Evolutionary conservation across 2,888 invertebrate genomes (phyloP).

Genomic region (Drosophila lutescens): DNA sequence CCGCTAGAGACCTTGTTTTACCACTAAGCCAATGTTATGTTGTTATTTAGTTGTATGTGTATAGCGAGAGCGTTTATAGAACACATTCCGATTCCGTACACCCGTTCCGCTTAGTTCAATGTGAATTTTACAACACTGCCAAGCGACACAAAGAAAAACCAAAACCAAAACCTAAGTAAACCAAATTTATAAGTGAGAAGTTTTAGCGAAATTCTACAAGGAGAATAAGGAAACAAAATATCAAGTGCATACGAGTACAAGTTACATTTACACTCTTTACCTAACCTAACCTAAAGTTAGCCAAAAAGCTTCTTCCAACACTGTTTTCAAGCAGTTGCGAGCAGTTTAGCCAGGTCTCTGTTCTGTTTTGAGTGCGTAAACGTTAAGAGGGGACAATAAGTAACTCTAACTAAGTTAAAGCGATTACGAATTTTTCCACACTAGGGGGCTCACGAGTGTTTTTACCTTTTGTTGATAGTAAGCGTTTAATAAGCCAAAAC

Average conservation of each 20-base stretch:
- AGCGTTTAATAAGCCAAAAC: constrained; percentile 22
- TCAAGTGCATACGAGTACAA: constrained; percentile 37
- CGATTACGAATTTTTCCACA: constrained; percentile 70
- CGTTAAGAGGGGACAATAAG: constrained; percentile 78
- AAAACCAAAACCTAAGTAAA: constrained; percentile 13
- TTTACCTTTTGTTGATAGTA: constrained; percentile 32
- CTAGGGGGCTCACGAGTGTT: constrained; percentile 52
- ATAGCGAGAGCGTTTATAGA: constrained; percentile 34
- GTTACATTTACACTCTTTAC: constrained; percentile 27
- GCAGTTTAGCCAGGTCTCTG: constrained; percentile 6
- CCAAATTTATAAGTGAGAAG: constrained; percentile 21
- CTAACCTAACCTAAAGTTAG: constrained; percentile 17
- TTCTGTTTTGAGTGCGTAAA: constrained; percentile 56
- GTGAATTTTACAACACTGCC: constrained; percentile 47
- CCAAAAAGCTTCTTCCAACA: constrained; percentile 29
- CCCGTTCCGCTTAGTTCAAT: constrained; percentile 39
- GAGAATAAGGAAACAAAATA: constrained; percentile 6
- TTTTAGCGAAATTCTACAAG: constrained; percentile 40
- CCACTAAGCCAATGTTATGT: constrained; percentile 38
- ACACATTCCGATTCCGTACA: constrained; percentile 4
- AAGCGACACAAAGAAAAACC: constrained; percentile 13
- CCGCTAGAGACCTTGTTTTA: constrained; percentile 33
- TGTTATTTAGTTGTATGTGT: constrained; percentile 44
- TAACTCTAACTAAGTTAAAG: constrained; percentile 55
- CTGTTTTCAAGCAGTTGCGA: constrained; percentile 12